Evolutionary conservation across 2,888 invertebrate species (phyloP).

Genomic region (Crematogaster levior): DNA sequence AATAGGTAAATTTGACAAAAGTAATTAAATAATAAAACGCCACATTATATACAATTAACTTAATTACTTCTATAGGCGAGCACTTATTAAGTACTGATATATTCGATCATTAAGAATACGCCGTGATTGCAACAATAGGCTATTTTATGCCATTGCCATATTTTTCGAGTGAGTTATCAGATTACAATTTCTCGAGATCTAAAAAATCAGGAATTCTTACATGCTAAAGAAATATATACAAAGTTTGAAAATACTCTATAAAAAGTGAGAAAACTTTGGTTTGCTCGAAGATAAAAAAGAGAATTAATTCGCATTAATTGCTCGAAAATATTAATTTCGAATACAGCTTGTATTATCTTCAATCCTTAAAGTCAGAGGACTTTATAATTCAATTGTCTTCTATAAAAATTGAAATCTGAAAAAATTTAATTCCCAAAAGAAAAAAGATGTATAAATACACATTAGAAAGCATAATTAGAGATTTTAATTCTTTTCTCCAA

Average conservation of each 20-base stretch:
- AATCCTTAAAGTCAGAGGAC: not conserved
- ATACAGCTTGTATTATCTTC: not conserved
- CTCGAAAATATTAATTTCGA: not conserved
- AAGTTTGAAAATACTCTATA: not conserved
- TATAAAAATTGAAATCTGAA: not conserved
- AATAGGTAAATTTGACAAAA: slow-evolving; percentile 49
- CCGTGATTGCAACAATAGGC: slow-evolving; percentile 35
- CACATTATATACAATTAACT: slow-evolving; percentile 50
- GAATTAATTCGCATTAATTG: not conserved
- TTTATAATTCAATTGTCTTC: not conserved
- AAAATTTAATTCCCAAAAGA: not conserved
- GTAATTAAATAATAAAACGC: slow-evolving; percentile 32
- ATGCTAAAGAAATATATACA: not conserved
- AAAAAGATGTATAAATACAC: not conserved
- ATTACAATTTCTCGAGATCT: not conserved
- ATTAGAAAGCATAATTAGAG: too few species aligned
- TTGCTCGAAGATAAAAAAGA: not conserved
- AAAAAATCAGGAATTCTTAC: not conserved
- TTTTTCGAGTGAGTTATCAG: slow-evolving; percentile 40
- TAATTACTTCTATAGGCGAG: slow-evolving; percentile 50
- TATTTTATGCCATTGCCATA: not conserved
- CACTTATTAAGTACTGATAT: slow-evolving; percentile 66
- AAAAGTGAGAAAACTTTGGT: slow-evolving; percentile 5
- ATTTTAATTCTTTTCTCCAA: slow-evolving; percentile 2
- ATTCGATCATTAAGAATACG: slow-evolving; percentile 48